phyloP scores from a whole-genome alignment of 2,888 invertebrate genomes.

The Brachyopa scutellaris region DNA sequence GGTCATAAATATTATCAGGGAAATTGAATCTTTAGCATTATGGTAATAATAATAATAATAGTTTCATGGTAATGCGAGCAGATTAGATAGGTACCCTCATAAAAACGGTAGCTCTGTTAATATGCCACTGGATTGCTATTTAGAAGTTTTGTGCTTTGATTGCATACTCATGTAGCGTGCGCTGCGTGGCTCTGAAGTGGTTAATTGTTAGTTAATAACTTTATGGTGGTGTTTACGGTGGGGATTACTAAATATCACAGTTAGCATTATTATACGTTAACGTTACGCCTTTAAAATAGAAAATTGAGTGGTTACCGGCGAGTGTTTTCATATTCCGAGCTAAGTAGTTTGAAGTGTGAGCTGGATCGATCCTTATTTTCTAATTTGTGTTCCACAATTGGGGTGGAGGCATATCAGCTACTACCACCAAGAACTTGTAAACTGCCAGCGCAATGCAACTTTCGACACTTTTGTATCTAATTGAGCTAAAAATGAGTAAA shows the following conservation, averaged over 20 bases:
- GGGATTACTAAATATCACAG: neutral
- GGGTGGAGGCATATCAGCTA: too few species aligned
- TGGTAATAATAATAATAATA: conserved; percentile 66
- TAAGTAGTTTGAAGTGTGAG: neutral
- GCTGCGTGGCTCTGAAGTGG: conserved; percentile 18
- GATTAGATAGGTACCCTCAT: conserved; percentile 63
- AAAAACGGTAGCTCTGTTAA: conserved; percentile 22
- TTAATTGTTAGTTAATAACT: conserved; percentile 4
- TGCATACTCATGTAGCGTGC: too few species aligned
- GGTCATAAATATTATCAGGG: conserved; percentile 65
- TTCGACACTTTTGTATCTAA: too few species aligned
- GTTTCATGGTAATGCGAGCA: conserved; percentile 62
- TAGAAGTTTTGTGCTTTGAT: conserved; percentile 9
- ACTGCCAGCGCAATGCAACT: too few species aligned
- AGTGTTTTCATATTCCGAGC: too few species aligned
- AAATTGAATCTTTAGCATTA: conserved; percentile 67
- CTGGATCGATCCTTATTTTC: neutral
- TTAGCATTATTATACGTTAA: neutral
- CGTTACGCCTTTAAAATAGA: too few species aligned
- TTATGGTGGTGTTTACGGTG: neutral
- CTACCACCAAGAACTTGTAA: too few species aligned
- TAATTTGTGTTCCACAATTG: too few species aligned
- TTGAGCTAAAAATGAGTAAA: too few species aligned
- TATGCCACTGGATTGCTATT: conserved; percentile 36
- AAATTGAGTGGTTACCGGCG: too few species aligned